phyloP scores from a whole-genome alignment of 2,113 vertebrate genomes.

The Podocnemis expansa region DNA sequence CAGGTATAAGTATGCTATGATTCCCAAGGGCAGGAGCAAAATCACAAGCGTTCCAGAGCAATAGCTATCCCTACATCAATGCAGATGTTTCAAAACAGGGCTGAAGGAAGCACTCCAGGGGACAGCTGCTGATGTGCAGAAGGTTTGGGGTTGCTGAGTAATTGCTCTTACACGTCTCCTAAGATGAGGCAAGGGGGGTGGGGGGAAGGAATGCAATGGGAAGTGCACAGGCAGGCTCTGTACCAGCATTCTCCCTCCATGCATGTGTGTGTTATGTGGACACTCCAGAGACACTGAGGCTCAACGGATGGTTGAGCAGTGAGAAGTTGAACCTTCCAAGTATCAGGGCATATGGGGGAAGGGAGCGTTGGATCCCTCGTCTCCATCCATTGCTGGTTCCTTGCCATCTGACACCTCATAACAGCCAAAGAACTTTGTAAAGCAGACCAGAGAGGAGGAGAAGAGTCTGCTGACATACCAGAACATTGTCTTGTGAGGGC shows the following conservation, averaged over 20 bases:
- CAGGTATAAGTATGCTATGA: neutral
- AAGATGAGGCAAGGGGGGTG: neutral
- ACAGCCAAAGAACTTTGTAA: no score
- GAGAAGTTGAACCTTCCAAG: neutral
- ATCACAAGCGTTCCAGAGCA: neutral
- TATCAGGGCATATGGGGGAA: neutral
- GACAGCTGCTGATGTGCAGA: neutral
- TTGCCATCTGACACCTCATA: neutral
- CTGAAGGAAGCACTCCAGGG: neutral
- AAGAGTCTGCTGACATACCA: neutral
- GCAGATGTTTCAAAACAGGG: neutral
- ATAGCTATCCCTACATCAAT: neutral
- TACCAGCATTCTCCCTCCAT: neutral
- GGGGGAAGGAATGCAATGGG: neutral
- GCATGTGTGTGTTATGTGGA: neutral
- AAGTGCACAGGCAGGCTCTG: neutral
- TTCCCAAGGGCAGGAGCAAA: neutral
- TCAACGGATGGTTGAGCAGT: neutral
- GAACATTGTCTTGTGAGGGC: neutral
- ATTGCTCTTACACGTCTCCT: neutral
- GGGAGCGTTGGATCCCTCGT: neutral
- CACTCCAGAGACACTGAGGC: neutral
- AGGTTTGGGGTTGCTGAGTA: neutral
- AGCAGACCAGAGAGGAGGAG: neutral
- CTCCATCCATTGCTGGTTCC: neutral